Base-by-base conservation (phyloP, 2,113 vertebrate species). In the Probosciger aterrimus region DNA sequence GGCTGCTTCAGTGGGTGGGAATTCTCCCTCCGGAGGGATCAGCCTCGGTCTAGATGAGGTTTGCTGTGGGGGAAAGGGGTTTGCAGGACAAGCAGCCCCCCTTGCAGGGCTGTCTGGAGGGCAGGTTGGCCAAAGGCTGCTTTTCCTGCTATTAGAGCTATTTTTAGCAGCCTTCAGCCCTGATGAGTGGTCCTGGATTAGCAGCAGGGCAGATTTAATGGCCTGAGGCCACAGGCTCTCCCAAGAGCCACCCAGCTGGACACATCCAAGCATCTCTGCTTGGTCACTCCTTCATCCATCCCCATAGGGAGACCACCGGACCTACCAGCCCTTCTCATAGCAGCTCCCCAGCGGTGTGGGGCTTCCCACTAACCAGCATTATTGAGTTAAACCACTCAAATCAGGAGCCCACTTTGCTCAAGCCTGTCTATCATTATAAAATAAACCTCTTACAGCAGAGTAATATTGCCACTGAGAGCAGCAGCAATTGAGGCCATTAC, bases 401-500 rank as follows among this genome's bases (percentile, higher is more conserved):
- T 28, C 5, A 5, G 2, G 8, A 88, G 64, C 64, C 85, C 57
- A 2, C 63, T 67, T 69, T 30, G 47, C 64, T 65, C 57, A 6
- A 69, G 63, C 82, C 75, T 25, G 52, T 55, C 64, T 86, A 78
- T 93, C 87, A 88, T 90, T 81, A 84, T 24, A 35, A 88, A 96
- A 95, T 71, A 53, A 95, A 95, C 33, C 64, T 82, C 78, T 90
- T 9, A 9, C 5, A 60, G 94, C 60, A 6, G 76, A 90, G 93
- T 83, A 75, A 90, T 81, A 91, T 55, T 28, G 73, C 93, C 86
- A 92, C 90, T 88, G 95, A 10, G 44, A 88, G 76, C 18, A 9
- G 70, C 55, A 67, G 92, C 85, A 93, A 94, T 92, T 82, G 91
- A 88, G 90, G 81, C 88, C 95, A 92, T 94, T 95, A 86, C 76